Conservation (phyloP, 92 coral and sea anemone species). For the Epizoanthus stellaris region DNA sequence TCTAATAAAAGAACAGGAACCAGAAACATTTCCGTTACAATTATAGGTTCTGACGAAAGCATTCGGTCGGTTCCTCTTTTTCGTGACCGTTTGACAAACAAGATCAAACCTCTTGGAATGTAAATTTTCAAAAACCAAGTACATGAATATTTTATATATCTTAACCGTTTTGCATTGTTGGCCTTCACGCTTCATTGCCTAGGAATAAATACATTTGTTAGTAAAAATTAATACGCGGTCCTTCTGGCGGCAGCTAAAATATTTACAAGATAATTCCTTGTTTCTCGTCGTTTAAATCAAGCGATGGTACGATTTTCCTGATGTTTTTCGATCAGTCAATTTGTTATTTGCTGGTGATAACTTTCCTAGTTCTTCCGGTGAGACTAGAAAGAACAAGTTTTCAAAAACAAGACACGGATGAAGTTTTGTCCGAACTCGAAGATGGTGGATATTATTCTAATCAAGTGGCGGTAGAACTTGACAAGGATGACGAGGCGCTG, state of each 20-base stretch:
- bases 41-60: too few relatives aligned
- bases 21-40: too few relatives aligned
- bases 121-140: neutral
- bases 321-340: constrained; percentile 49
- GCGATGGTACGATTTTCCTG: constrained; percentile 31
- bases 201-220: neutral
- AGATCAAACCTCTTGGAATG: too few relatives aligned
- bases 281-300: neutral
- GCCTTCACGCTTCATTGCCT: constrained; percentile 25
- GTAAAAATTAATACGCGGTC: constrained; percentile 55
- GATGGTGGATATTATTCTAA: constrained; percentile 65
- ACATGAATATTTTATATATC: neutral
- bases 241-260: constrained; percentile 1
- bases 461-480: constrained; percentile 89
- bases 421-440: constrained; percentile 54
- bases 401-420: constrained; percentile 34
- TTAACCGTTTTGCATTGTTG: too few relatives aligned
- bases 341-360: constrained; percentile 46
- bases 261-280: neutral
- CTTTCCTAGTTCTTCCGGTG: constrained; percentile 38
- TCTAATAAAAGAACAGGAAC: too few relatives aligned
- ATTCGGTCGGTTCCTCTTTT: too few relatives aligned
- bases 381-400: neutral
- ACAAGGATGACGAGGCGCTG: constrained; percentile 66
- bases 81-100: too few relatives aligned